Base-by-base conservation (phyloP, 1,140 invertebrate species). In the Trinorchestia longiramus region DNA sequence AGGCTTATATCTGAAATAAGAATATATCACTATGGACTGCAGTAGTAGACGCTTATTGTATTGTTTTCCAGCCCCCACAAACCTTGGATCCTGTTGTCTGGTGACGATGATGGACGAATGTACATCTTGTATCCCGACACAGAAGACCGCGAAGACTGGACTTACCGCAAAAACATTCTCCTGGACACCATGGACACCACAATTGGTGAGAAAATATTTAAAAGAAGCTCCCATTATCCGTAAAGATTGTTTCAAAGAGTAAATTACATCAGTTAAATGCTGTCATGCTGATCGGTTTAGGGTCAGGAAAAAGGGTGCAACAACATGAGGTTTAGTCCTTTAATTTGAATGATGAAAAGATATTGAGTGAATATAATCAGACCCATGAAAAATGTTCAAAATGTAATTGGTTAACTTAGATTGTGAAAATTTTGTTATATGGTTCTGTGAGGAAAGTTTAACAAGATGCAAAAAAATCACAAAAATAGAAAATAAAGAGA, bases 91-190 rank as follows among this genome's bases (percentile, higher is more conserved):
- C 77, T 97, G 6, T 95, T 97, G 19, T 97, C 97, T 47, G 97
- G 97, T 1, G 97, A 97, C 96, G 97, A 97, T 95, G 97, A 97
- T 95, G 97, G 97, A 1, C 96, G 97, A 41, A 97, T 97, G 90
- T 97, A 97, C 95, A 96, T 97, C 92, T 95, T 97, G 57, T 96
- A 97, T 45, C 97, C 97, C 0, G 88, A 91, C 45, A 97, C 97
- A 40, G 97, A 97, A 53, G 97, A 96, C 36, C 91, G 96, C 0
- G 96, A 96, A 95, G 97, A 97, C 95, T 97, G 97, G 97, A 96
- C 96, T 8, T 97, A 97, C 90, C 96, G 96, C 40, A 97, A 97
- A 87, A 96, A 97, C 77, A 96, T 97, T 0, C 90, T 96, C 3
- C 28, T 96, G 0, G 95, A 96, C 95, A 96, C 96, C 28, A n/a